A percentile compares a stretch with the other conserved stretches of the same genome.
Conservation (phyloP, 2,888 invertebrate genomes). For the Andrena haemorrhoa region DNA sequence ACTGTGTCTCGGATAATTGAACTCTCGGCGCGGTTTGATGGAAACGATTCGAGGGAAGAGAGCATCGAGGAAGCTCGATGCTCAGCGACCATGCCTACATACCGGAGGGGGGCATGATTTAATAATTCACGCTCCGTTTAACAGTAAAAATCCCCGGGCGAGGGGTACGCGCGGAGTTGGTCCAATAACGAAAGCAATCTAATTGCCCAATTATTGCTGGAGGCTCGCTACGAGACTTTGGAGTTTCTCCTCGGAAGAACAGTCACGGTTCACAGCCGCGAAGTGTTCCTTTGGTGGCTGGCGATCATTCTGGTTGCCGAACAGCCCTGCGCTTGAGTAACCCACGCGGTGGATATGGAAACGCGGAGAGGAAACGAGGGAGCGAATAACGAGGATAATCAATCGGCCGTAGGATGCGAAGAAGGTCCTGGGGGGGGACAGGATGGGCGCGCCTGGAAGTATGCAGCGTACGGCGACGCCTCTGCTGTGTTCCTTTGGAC, state of each 20-base stretch:
- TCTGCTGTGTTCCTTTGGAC: slow-evolving; percentile 55
- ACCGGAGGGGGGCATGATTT: neutral
- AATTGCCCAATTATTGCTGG: slow-evolving; percentile 24
- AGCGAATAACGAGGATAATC: slow-evolving; percentile 76
- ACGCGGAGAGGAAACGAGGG: slow-evolving; percentile 26
- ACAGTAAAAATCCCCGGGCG: slow-evolving; percentile 11
- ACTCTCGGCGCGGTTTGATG: slow-evolving; percentile 51
- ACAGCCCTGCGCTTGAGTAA: no score
- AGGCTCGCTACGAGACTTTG: neutral
- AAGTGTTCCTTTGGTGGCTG: neutral
- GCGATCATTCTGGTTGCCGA: no score
- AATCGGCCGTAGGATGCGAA: slow-evolving; percentile 76
- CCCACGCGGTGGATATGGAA: slow-evolving; percentile 1
- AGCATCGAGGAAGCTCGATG: slow-evolving; percentile 20
- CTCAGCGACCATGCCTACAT: slow-evolving; percentile 8
- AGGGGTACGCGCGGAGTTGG: neutral
- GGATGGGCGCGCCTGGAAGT: slow-evolving; percentile 81
- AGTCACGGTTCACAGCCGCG: neutral
- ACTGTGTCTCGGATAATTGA: slow-evolving; percentile 65
- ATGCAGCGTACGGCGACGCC: slow-evolving; percentile 65
- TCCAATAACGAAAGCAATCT: slow-evolving; percentile 29
- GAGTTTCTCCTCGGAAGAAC: slow-evolving; percentile 9
- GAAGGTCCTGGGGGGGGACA: slow-evolving; percentile 69
- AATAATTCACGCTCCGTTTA: slow-evolving; percentile 42
- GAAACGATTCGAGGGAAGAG: slow-evolving; percentile 32